Evolutionary conservation across 2,797 vertebrate genomes (phyloP), one percentile per base, ranked within the genome.

Genomic region (Phalloptychus januarius): DNA sequence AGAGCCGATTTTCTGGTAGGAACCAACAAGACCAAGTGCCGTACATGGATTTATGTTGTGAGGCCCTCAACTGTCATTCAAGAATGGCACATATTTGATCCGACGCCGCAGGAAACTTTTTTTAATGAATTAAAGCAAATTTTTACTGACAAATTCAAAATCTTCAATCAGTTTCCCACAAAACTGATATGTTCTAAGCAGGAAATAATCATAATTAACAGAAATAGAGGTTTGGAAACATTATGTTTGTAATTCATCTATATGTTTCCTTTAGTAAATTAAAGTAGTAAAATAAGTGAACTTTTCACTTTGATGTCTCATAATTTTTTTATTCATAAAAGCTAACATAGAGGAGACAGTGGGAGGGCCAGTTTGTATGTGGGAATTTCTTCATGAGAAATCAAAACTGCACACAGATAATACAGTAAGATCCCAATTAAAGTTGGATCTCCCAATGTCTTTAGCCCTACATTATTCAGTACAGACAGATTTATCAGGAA

Each of bases 381-480:
- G 42, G n/a, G 28, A 76, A 83, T 65, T 74, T 44, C 69, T 38
- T 71, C 50, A 76, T 71, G 56, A 80, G 7, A 44, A 61, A 3
- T 54, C n/a, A 61, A 82, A 72, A 65, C 31, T 56, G 25, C 36
- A 72, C 16, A 42, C 4, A 31, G 56, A 65, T 23, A 50, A 23
- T 63, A 76, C 67, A 79, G 69, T 42, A 72, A 38, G 20, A 13
- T n/a, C 69, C 72, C 28, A 85, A 83, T 85, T 72, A 79, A 25
- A 76, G 73, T 7, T 72, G 72, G 67, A 77, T 48, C 58, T 56
- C 74, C 20, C 28, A 33, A 25, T 45, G 69, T 58, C 40, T 71
- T 74, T 71, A 56, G n/a, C 33, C 73, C 36, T 87, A 33, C 80
- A 85, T 90, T 91, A 89, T 88, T 92, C 77, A 92, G 78, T 0